Percentiles rank a stretch among this genome's conserved stretches.
Evolutionary conservation across 2,113 vertebrate genomes (phyloP).

Genomic region (Dicrurus megarhynchus): DNA sequence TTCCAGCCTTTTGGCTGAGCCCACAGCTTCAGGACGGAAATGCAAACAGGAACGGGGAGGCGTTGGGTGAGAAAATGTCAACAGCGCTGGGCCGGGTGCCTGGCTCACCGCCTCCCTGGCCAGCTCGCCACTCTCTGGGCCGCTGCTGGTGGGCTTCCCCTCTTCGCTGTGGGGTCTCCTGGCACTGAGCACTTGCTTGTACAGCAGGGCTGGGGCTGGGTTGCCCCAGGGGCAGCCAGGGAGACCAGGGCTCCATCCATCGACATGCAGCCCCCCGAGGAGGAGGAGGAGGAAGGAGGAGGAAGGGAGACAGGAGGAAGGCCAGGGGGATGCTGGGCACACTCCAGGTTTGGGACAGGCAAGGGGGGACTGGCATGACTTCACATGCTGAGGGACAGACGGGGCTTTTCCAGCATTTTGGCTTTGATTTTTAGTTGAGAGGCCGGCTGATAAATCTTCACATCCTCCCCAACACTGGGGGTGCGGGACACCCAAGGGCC

Average conservation of each 20-base stretch:
- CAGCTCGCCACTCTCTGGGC: not conserved
- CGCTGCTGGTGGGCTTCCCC: not conserved
- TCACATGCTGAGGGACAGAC: fast-evolving
- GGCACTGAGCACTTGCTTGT: not conserved
- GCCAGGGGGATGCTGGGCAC: not conserved
- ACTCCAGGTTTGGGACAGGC: not conserved
- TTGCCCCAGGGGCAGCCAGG: not conserved
- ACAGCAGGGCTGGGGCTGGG: not conserved
- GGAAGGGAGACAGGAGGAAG: not conserved
- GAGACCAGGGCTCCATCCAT: not conserved
- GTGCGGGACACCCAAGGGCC: not conserved
- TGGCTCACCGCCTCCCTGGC: not conserved
- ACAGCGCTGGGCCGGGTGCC: conserved; percentile 16
- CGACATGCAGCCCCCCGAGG: not conserved
- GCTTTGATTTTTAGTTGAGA: not conserved
- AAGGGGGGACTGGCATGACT: not conserved
- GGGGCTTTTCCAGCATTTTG: not conserved
- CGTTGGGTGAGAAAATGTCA: conserved; percentile 62
- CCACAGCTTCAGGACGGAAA: not conserved
- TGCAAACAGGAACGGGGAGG: conserved; percentile 57
- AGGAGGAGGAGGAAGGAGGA: not conserved
- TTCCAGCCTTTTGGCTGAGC: conserved; percentile 23
- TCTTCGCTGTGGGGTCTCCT: not conserved
- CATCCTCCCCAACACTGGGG: not conserved
- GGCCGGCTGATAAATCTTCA: not conserved